Conservation (phyloP, 2,797 vertebrate genomes). For the Ammospiza maritima region DNA sequence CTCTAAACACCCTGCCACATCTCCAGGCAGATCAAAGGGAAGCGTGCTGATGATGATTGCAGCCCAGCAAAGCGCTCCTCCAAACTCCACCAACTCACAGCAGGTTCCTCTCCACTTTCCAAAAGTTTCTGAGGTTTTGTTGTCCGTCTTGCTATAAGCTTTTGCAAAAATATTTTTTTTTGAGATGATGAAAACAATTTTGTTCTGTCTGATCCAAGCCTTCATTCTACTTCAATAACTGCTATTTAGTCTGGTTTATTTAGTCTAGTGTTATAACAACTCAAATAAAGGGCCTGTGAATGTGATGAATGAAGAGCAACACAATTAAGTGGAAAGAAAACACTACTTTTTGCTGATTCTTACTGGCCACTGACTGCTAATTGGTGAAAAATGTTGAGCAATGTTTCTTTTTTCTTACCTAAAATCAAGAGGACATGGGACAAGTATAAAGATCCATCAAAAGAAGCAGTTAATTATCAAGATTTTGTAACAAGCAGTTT, state of each 20-base stretch:
- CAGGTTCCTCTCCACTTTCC: neutral
- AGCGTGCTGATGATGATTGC: neutral
- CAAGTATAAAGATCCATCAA: neutral
- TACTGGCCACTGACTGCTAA: neutral
- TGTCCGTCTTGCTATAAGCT: neutral
- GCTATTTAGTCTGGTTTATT: neutral
- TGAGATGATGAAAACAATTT: neutral
- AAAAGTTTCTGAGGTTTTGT: neutral
- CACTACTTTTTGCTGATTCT: neutral
- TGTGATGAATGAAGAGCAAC: neutral
- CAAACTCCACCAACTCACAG: neutral
- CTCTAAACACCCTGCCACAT: constrained; percentile 14
- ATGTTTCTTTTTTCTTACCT: neutral
- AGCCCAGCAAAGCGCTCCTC: neutral
- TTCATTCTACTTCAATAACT: neutral
- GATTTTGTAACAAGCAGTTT: neutral
- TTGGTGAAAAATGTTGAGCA: neutral
- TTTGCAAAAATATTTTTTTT: neutral
- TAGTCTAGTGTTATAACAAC: neutral
- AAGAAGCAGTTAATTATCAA: neutral
- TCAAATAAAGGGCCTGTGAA: neutral
- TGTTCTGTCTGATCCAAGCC: neutral
- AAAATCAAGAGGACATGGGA: neutral
- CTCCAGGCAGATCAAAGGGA: constrained; percentile 33
- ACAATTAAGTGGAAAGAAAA: neutral